These are phyloP conservation scores for Neoscelio sp. DNA, from an alignment of 2,888 invertebrate genomes.

Conservation along the genomic window DNA sequence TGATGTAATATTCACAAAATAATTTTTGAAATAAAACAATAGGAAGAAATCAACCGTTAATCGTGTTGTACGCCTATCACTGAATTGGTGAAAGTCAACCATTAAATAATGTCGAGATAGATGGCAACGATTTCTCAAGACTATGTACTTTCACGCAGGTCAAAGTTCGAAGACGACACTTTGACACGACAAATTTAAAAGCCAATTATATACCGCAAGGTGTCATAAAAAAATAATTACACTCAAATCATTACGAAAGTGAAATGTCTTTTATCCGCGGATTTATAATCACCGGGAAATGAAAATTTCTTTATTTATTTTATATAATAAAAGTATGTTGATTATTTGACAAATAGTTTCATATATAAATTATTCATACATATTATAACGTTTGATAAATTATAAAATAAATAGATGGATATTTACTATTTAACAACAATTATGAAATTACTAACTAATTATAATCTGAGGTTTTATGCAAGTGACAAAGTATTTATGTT, in stretches of 20 bases:
- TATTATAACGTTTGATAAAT: no score
- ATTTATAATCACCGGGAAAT: no score
- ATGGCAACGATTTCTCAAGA: constrained; percentile 29
- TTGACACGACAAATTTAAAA: constrained; percentile 45
- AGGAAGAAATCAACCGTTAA: background rate
- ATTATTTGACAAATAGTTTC: no score
- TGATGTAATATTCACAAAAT: no score
- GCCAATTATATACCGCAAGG: constrained; percentile 23
- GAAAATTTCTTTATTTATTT: background rate
- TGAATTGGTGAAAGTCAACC: constrained; percentile 33
- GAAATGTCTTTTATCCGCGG: constrained; percentile 4
- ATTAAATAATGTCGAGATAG: background rate
- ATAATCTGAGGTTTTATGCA: no score
- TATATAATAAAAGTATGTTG: background rate
- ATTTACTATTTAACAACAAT: no score
- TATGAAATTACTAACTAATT: no score
- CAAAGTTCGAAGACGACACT: constrained; percentile 49
- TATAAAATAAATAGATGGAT: no score
- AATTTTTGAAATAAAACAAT: constrained; percentile 10
- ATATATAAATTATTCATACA: no score
- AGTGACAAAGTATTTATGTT: no score
- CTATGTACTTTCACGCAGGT: constrained; percentile 52
- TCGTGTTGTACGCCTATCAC: no score
- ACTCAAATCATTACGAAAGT: constrained; percentile 3
- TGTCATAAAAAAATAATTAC: constrained; percentile 31